These are phyloP conservation scores for Thripadectes ignobilis DNA, from an alignment of 2,797 vertebrate genomes.

Conservation along the genomic window DNA sequence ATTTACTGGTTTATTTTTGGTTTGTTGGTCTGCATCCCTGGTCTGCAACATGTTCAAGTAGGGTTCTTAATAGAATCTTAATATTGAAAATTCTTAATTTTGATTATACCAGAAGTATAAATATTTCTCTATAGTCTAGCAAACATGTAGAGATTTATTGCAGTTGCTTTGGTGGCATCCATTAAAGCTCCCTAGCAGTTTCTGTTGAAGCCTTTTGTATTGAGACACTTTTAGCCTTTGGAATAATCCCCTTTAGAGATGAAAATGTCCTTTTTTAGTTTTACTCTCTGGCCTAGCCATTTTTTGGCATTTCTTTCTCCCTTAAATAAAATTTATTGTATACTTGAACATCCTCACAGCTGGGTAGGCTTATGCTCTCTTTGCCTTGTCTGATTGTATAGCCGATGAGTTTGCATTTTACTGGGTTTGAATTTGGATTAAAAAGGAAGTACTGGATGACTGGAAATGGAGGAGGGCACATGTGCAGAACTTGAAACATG, in stretches of 20 bases:
- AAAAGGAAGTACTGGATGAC: neutral
- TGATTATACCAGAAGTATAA: neutral
- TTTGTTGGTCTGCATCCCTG: neutral
- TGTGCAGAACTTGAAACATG: accelerated
- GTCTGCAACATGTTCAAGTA: neutral
- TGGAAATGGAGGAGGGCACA: neutral
- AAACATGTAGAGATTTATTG: neutral
- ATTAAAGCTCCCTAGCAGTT: neutral
- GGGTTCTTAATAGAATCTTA: neutral
- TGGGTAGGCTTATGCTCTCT: neutral
- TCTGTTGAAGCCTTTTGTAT: neutral
- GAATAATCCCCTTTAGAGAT: neutral
- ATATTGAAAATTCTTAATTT: neutral
- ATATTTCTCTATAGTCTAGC: neutral
- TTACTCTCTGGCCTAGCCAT: neutral
- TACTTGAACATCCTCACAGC: neutral
- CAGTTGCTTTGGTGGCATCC: neutral
- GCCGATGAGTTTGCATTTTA: neutral
- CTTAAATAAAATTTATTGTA: neutral
- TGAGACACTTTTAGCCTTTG: neutral
- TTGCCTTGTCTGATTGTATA: neutral
- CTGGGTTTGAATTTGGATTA: neutral
- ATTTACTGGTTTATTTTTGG: slow-evolving; percentile 9
- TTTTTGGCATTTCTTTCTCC: neutral
- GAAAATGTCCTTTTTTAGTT: neutral